A percentile compares a stretch with the other conserved stretches of the same genome.
Conservation (phyloP, 2,888 invertebrate species). For the Platycheirus albimanus region DNA sequence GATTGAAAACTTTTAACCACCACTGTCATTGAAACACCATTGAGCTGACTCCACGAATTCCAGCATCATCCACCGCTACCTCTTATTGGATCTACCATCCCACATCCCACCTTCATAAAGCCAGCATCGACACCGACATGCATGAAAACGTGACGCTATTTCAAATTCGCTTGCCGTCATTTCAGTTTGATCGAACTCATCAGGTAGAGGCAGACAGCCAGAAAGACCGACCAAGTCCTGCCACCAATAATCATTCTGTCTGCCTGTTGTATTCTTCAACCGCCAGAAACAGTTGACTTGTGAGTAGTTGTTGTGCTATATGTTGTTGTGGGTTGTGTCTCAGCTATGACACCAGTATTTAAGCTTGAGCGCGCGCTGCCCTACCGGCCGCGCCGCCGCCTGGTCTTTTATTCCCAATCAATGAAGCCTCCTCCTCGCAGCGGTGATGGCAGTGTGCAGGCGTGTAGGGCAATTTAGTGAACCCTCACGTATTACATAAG, state of each 20-base stretch:
- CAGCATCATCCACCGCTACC: slow-evolving; percentile 8
- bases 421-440: not conserved
- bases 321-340: slow-evolving; percentile 58
- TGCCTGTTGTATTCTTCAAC: slow-evolving; percentile 46
- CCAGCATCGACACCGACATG: slow-evolving; percentile 20
- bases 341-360: slow-evolving; percentile 47
- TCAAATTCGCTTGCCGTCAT: slow-evolving; percentile 72
- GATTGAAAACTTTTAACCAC: slow-evolving; percentile 17
- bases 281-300: slow-evolving; percentile 8
- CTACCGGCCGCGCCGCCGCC: too few relatives aligned
- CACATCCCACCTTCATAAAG: slow-evolving; percentile 35
- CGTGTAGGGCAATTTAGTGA: slow-evolving; percentile 68
- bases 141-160: slow-evolving; percentile 72
- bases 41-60: slow-evolving; percentile 17
- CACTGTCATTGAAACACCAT: slow-evolving; percentile 20
- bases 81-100: slow-evolving; percentile 26
- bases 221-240: slow-evolving; percentile 60
- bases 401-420: slow-evolving; percentile 2
- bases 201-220: slow-evolving; percentile 61
- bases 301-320: slow-evolving; percentile 2
- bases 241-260: slow-evolving; percentile 73
- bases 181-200: slow-evolving; percentile 74
- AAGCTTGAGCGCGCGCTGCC: slow-evolving; percentile 32
- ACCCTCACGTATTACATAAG: slow-evolving; percentile 73
- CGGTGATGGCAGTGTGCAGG: not conserved